These are phyloP conservation scores for Gastracanthus pulcherrimus DNA, from an alignment of 2,888 invertebrate genomes.

Conservation along the genomic window DNA sequence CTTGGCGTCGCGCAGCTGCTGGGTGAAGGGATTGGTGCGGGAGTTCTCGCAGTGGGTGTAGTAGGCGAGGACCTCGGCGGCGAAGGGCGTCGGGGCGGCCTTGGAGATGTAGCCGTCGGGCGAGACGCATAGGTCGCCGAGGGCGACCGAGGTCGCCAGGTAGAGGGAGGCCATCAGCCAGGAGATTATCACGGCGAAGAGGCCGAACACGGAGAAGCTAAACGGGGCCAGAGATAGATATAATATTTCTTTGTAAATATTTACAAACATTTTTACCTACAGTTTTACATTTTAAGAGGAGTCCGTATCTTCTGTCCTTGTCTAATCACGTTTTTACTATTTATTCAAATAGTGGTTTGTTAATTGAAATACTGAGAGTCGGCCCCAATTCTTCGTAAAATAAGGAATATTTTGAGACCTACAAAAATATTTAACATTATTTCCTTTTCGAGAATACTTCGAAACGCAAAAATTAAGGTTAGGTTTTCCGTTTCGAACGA, in stretches of 20 bases:
- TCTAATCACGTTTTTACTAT: too few species aligned
- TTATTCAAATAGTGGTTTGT: too few species aligned
- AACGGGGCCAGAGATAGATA: conserved; percentile 51
- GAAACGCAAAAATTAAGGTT: too few species aligned
- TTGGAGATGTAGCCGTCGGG: conserved; percentile 88
- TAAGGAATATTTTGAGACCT: too few species aligned
- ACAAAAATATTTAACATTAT: too few species aligned
- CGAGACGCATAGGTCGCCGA: conserved; percentile 91
- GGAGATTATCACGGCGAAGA: conserved; percentile 91
- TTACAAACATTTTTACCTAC: too few species aligned
- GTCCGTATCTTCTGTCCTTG: too few species aligned
- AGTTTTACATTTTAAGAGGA: too few species aligned
- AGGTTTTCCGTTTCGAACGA: too few species aligned
- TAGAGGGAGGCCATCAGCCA: conserved; percentile 94
- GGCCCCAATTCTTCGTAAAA: too few species aligned
- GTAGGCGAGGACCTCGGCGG: conserved; percentile 83
- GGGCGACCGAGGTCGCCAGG: conserved; percentile 90
- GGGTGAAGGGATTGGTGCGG: conserved; percentile 89
- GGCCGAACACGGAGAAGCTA: conserved; percentile 90
- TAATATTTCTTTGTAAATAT: not conserved
- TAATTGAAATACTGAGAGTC: too few species aligned
- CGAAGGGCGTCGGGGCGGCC: conserved; percentile 70
- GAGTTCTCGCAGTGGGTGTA: conserved; percentile 91
- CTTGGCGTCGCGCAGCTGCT: conserved; percentile 88
- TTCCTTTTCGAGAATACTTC: too few species aligned